Conservation (phyloP, 1,140 invertebrate species). For the Watersipora subatra region DNA sequence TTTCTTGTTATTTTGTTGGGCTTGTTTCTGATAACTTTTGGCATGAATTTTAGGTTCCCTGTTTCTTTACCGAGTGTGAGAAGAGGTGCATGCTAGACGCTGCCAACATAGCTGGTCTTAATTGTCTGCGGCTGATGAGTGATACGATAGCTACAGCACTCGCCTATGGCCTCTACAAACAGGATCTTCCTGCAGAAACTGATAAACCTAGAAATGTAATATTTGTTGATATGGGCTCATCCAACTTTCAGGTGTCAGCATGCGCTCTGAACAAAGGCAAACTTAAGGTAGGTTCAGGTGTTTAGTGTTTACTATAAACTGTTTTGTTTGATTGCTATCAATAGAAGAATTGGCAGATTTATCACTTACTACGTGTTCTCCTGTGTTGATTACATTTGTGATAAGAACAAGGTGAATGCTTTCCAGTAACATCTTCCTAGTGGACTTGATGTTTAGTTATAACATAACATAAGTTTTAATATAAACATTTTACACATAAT, state of each 20-base stretch:
- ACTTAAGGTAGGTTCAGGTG: conserved; percentile 50
- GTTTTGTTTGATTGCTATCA: conserved; percentile 2
- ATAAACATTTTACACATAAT: too few species aligned
- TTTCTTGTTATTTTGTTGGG: too few species aligned
- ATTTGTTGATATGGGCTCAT: conserved; percentile 39
- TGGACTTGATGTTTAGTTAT: too few species aligned
- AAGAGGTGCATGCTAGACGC: conserved; percentile 78
- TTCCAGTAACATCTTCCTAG: too few species aligned
- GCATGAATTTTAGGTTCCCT: conserved; percentile 57
- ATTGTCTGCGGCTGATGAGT: conserved; percentile 86
- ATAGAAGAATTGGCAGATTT: too few species aligned
- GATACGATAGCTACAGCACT: conserved; percentile 87
- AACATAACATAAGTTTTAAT: too few species aligned
- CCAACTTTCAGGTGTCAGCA: conserved; percentile 27
- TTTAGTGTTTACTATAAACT: background rate
- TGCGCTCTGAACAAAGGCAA: conserved; percentile 85
- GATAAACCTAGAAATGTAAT: conserved; percentile 53
- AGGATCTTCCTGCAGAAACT: conserved; percentile 72
- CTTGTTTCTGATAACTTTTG: too few species aligned
- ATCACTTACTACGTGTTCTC: too few species aligned
- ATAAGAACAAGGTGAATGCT: too few species aligned
- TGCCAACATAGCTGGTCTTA: conserved; percentile 62
- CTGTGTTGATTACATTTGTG: too few species aligned
- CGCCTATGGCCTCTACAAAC: conserved; percentile 92
- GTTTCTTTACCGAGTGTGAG: conserved; percentile 85